Conservation (phyloP, 2,113 vertebrate genomes). For the Physeter macrocephalus region DNA sequence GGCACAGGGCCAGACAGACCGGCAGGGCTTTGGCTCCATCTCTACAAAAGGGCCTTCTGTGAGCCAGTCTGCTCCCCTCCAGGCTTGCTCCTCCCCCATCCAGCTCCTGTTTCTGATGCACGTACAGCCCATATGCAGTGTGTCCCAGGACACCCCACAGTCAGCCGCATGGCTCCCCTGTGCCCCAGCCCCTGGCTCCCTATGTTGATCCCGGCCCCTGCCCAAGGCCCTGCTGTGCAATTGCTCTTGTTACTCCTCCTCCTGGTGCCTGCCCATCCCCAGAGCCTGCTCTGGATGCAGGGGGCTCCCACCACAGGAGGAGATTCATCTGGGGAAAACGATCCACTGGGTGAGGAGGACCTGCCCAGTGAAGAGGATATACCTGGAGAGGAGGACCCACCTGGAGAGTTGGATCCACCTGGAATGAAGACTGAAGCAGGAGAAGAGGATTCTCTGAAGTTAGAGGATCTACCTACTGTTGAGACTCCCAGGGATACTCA, state of each 20-base stretch:
- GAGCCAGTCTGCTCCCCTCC: conserved; percentile 73
- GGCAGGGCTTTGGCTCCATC: conserved; percentile 67
- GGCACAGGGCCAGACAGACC: conserved; percentile 48
- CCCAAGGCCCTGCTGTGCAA: not conserved
- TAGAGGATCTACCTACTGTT: conserved; percentile 37
- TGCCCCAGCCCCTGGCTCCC: conserved; percentile 16
- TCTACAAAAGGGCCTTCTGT: conserved; percentile 67
- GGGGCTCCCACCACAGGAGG: not conserved
- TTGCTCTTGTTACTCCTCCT: conserved; percentile 45
- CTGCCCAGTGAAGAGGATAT: conserved; percentile 23
- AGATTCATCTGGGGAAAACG: conserved; percentile 54
- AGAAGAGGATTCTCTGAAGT: not conserved
- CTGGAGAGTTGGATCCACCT: not conserved
- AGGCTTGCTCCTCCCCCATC: conserved; percentile 66
- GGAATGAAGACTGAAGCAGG: not conserved
- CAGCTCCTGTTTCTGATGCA: conserved; percentile 65
- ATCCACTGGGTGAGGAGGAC: not conserved
- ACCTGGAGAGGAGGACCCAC: not conserved
- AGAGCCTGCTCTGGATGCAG: conserved; percentile 6
- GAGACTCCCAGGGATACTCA: not conserved
- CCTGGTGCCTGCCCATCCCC: conserved; percentile 32
- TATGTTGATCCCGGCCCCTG: not conserved
- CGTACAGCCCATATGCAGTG: conserved; percentile 68
- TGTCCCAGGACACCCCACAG: conserved; percentile 51
- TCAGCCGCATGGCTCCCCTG: conserved; percentile 63